phyloP scores from a whole-genome alignment of 2,113 vertebrate species.

The Eurystomus gularis region DNA sequence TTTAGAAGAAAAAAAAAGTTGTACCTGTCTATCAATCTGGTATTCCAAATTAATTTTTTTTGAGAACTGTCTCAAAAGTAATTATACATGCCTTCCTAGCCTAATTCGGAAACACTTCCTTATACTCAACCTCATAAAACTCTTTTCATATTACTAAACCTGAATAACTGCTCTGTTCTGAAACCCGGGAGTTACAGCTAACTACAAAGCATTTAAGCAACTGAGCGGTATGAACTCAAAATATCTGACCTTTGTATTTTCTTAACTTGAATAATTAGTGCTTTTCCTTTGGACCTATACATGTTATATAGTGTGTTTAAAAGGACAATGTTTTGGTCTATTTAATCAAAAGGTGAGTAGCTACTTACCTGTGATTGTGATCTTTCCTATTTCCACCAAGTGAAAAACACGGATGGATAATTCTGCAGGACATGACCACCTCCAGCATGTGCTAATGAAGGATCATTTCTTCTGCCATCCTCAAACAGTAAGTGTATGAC shows the following conservation, averaged over 20 bases:
- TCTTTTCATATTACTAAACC: slow-evolving; percentile 5
- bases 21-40: not conserved
- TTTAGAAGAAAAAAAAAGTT: not conserved
- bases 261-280: not conserved
- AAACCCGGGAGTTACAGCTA: not conserved
- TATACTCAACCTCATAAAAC: not conserved
- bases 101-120: slow-evolving; percentile 33
- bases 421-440: not conserved
- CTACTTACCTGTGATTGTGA: not conserved
- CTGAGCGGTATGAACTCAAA: not conserved
- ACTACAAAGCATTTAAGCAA: slow-evolving; percentile 1
- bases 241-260: not conserved
- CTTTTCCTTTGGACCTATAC: not conserved
- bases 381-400: not conserved
- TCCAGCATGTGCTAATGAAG: rapidly evolving
- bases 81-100: slow-evolving; percentile 10
- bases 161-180: slow-evolving; percentile 33
- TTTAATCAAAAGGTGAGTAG: not conserved
- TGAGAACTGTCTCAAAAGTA: not conserved
- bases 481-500: rapidly evolving
- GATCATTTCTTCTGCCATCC: not conserved
- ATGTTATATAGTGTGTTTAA: rapidly evolving
- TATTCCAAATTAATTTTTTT: not conserved
- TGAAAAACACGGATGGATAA: not conserved
- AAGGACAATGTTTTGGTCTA: not conserved